Evolutionary conservation across 2,888 invertebrate genomes (phyloP), one percentile per base, ranked within the genome.

Genomic region (Drosophila leonis): DNA sequence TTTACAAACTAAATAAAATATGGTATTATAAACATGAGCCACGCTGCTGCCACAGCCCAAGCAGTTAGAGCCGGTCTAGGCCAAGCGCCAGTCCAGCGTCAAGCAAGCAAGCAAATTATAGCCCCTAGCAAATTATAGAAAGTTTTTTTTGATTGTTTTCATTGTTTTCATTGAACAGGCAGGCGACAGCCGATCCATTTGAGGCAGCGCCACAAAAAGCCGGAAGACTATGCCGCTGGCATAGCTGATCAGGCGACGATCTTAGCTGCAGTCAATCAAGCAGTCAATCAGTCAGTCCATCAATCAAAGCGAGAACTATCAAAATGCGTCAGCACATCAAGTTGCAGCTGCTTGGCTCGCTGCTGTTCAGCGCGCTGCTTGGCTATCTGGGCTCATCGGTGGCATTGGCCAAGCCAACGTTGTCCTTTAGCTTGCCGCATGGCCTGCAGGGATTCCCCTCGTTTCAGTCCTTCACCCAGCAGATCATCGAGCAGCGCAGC

Each of bases 381-480:
- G 92, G 92, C 7, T 84, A 91, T 37, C 75, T 93, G 7, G 82
- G 92, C 41, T 89, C 90, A 9, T 61, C 79, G 41, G 90, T 91
- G 42, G 89, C 90, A 8, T 80, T 90, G 57, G 93, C 93, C n/a
- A 93, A 93, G 74, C 93, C 93, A 0, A 93, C 93, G 9, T 56
- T 93, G 4, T 88, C 88, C 9, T 92, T 93, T 56, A 90, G 86
- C 63, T 77, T 93, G 72, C 89, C 92, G 5, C 91, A 92, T 44
- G 90, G 90, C 54, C 78, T 92, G 18, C 92, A 92, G 67, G 91
- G 91, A 35, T 91, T 93, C 64, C 91, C 93, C 56, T 91, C 92
- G 24, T 91, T 93, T 35, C 87, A 92, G 33, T 91, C 93, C 15
- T 90, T 93, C 51, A 92, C 93, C n/a, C 93, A 93, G 62, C 92